These are phyloP conservation scores for Lithophane leautieri DNA, from an alignment of 2,888 invertebrate species.

Conservation along the genomic window DNA sequence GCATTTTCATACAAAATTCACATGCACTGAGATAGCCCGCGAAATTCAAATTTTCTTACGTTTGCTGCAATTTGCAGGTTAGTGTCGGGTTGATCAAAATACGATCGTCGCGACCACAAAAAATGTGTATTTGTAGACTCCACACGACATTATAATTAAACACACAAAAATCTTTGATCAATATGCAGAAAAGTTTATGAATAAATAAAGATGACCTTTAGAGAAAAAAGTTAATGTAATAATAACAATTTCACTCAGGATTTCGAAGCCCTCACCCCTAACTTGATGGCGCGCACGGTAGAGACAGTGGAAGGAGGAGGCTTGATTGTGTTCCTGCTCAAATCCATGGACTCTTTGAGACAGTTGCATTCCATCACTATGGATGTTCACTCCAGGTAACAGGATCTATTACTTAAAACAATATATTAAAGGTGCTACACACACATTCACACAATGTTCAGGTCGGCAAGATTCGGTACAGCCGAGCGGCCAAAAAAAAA, in stretches of 20 bases:
- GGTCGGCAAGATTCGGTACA: neutral
- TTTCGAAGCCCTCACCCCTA: constrained; percentile 99
- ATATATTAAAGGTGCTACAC: no score
- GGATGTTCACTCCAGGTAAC: constrained; percentile 97
- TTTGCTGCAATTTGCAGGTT: no score
- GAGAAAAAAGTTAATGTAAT: neutral
- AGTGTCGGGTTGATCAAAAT: no score
- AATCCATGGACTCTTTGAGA: constrained; percentile 96
- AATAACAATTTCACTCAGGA: constrained; percentile 90
- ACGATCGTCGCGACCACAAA: no score
- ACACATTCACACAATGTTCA: neutral
- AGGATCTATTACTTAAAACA: neutral
- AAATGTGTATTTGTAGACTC: no score
- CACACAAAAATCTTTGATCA: neutral
- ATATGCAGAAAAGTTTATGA: neutral
- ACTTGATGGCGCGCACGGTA: constrained; percentile 98
- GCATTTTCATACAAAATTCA: neutral
- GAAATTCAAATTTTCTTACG: no score
- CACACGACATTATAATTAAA: neutral
- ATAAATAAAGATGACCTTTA: neutral
- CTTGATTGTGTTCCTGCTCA: constrained; percentile 96
- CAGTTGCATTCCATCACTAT: constrained; percentile 99
- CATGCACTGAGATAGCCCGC: no score
- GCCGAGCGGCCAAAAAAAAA: neutral
- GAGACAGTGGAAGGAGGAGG: constrained; percentile 99